These are phyloP conservation scores for Calephelis nemesis DNA, from an alignment of 1,140 invertebrate species.

Conservation along the genomic window DNA sequence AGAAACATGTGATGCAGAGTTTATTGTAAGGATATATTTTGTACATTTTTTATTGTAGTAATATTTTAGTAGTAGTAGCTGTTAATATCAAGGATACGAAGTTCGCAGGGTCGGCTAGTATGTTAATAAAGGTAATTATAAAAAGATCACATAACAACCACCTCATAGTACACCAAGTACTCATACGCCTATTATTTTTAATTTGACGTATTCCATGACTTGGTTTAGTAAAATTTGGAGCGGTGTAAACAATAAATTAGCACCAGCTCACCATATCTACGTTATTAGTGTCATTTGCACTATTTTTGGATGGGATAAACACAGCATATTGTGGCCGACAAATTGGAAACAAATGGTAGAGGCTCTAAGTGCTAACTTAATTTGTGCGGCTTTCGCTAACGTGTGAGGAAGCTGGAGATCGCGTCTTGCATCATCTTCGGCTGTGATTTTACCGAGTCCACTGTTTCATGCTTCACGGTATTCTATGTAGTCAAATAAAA, in stretches of 20 bases:
- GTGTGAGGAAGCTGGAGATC: slow-evolving; percentile 55
- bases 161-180: too few relatives aligned
- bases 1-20: too few relatives aligned
- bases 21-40: too few relatives aligned
- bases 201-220: slow-evolving; percentile 18
- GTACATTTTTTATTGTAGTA: too few relatives aligned
- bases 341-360: slow-evolving; percentile 71
- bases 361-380: slow-evolving; percentile 68
- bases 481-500: too few relatives aligned
- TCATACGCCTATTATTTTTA: slow-evolving; percentile 25
- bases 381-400: slow-evolving; percentile 74
- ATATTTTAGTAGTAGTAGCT: too few relatives aligned
- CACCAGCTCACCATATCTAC: slow-evolving; percentile 53
- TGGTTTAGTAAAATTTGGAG: slow-evolving; percentile 39
- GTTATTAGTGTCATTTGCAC: slow-evolving; percentile 74
- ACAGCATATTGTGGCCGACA: slow-evolving; percentile 63
- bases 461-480: slow-evolving; percentile 30
- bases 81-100: too few relatives aligned
- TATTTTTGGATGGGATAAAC: slow-evolving; percentile 74
- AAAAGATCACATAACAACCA: too few relatives aligned
- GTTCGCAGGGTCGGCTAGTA: too few relatives aligned
- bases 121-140: too few relatives aligned
- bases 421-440: slow-evolving; percentile 32
- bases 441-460: slow-evolving; percentile 33
- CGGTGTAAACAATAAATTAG: slow-evolving; percentile 66